Conservation (phyloP, 1,140 invertebrate species). For the Ceratoteleas bidentatus region DNA sequence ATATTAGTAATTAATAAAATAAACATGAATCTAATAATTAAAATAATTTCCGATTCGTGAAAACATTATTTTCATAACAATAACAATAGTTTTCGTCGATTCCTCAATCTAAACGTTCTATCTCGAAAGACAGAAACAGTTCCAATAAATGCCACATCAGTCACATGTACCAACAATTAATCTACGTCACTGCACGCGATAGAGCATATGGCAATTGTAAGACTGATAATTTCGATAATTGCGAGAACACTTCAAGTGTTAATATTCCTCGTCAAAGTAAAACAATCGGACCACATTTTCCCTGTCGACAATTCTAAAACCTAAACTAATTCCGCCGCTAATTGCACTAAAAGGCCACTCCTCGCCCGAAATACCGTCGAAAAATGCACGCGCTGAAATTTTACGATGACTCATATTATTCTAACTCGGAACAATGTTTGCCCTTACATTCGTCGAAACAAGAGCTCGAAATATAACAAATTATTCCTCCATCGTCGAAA, state of each 20-base stretch:
- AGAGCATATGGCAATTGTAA: too few relatives aligned
- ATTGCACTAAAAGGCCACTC: slow-evolving; percentile 34
- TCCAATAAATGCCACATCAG: too few relatives aligned
- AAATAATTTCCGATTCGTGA: too few relatives aligned
- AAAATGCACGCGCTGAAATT: slow-evolving; percentile 41
- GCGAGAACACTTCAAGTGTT: background rate
- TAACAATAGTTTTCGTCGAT: too few relatives aligned
- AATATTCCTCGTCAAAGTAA: background rate
- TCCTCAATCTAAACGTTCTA: too few relatives aligned
- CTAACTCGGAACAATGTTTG: slow-evolving; percentile 56
- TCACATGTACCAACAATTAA: too few relatives aligned
- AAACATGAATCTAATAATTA: too few relatives aligned
- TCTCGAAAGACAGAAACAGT: too few relatives aligned
- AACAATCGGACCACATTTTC: slow-evolving; percentile 23
- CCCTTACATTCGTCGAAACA: slow-evolving; percentile 55
- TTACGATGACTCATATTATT: slow-evolving; percentile 58
- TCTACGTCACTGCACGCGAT: too few relatives aligned
- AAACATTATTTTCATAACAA: too few relatives aligned
- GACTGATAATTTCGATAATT: background rate
- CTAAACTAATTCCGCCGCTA: background rate
- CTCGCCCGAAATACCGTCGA: slow-evolving; percentile 21
- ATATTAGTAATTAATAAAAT: too few relatives aligned
- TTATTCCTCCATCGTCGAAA: slow-evolving; percentile 58
- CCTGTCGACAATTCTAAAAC: slow-evolving; percentile 22
- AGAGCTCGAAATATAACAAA: slow-evolving; percentile 61